Percentiles rank a stretch among this genome's conserved stretches.
These are phyloP conservation scores for Pyralis farinalis DNA, from an alignment of 2,888 invertebrate genomes.

Conservation along the genomic window DNA sequence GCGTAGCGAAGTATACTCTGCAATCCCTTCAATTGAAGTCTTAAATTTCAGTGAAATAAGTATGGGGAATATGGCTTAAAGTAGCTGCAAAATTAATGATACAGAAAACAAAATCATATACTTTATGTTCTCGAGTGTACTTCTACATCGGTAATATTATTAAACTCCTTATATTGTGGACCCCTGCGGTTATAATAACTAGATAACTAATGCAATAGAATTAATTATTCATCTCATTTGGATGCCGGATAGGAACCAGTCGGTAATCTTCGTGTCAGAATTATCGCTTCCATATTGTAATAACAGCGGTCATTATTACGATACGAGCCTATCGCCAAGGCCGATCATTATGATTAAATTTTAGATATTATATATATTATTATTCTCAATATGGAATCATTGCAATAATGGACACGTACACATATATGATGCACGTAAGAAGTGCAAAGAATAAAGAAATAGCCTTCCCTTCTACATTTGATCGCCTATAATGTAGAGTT, in stretches of 20 bases:
- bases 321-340: conserved; percentile 39
- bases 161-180: conserved; percentile 22
- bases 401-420: no score
- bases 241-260: conserved; percentile 51
- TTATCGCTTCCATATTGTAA: conserved; percentile 29
- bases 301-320: conserved; percentile 32
- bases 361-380: conserved; percentile 7
- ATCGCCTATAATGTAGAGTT: no score
- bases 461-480: no score
- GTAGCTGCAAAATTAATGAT: no score
- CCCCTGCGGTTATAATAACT: conserved; percentile 42
- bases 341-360: conserved; percentile 22
- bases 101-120: no score
- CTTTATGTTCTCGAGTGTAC: neutral
- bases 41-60: no score
- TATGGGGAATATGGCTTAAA: no score
- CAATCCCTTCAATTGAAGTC: no score
- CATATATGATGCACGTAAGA: no score
- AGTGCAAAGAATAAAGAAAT: no score
- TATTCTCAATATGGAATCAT: conserved; percentile 6
- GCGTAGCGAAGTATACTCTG: no score
- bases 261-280: conserved; percentile 34
- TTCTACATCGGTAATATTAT: conserved; percentile 20
- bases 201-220: conserved; percentile 43
- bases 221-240: conserved; percentile 45